Base-by-base conservation (phyloP, 1,140 invertebrate species). In the Globodera rostochiensis region DNA sequence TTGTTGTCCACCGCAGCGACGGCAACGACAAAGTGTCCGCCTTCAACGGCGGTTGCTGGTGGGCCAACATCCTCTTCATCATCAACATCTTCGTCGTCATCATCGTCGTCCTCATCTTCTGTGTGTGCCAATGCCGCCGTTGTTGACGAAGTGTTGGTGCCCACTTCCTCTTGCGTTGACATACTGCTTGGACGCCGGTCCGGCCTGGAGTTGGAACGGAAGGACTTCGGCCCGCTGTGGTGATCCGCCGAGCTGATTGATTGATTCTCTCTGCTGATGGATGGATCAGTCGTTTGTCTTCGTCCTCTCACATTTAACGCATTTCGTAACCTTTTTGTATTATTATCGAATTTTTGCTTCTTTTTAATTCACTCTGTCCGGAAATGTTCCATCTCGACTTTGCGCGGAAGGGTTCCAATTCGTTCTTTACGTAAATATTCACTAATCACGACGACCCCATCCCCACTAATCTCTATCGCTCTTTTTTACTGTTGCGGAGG, bases 361-460 rank as follows among this genome's bases (percentile, higher is more conserved):
- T 45, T 71, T 71, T 71, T 13, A n/a, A 45, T 21, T 47, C 36
- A 45, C 69, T 71, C 69, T 45, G 69, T 71, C 69, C 69, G 36
- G 69, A 71, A 71, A 71, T 71, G 69, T 71, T 36, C 69, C 69
- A 47, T 71, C 69, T 71, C 69, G n/a, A 70, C 19, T n/a, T n/a
- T 45, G 11, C 15, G 53, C 15, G 4, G 8, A 15, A 11, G 53
- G 8, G 8, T 9, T 53, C 9, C 53, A 53, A 53, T 11, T 9
- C 53, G 53, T 53, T 64, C 57, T 64, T 19, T 64, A 36, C 36
- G 36, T 36, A 36, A 36, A 36, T 36, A 3, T 36, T 36, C 36
- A 36, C 3, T 36, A 36, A 36, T 36, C n/a, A n/a, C n/a, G 36
- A 36, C 36, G 36, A 3, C 36, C 36, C 15, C 15, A 3, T 11